Evolutionary conservation across 2,888 invertebrate species (phyloP).

Genomic region (Electrophaes corylata): DNA sequence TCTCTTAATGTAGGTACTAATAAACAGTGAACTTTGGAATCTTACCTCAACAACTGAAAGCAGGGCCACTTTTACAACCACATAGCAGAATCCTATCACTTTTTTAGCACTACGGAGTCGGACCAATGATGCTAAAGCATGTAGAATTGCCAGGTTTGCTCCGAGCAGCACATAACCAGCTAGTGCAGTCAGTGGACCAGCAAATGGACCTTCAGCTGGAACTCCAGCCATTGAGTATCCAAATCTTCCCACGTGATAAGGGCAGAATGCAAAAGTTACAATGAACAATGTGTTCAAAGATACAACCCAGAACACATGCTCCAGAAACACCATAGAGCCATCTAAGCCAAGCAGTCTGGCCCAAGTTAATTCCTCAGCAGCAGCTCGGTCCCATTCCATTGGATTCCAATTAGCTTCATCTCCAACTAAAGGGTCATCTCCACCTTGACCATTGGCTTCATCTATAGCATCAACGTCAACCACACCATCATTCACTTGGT

Average conservation of each 20-base stretch:
- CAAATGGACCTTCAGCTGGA: conserved; percentile 90
- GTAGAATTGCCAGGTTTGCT: conserved; percentile 90
- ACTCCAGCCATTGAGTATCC: conserved; percentile 87
- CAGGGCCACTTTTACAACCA: conserved; percentile 95
- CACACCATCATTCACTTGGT: conserved; percentile 65
- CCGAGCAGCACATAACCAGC: conserved; percentile 97
- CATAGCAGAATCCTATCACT: conserved; percentile 96
- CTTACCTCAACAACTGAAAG: conserved; percentile 95
- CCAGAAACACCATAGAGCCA: conserved; percentile 97
- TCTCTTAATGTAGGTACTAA: not conserved
- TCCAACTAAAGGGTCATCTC: conserved; percentile 84
- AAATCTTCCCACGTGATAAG: conserved; percentile 96
- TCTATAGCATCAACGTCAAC: conserved; percentile 66
- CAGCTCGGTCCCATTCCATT: conserved; percentile 99
- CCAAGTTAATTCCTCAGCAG: conserved; percentile 99
- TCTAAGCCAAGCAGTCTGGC: conserved; percentile 97
- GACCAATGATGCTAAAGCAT: conserved; percentile 92
- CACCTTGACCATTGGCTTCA: conserved; percentile 67
- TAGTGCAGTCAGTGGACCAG: conserved; percentile 95
- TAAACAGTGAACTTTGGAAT: not conserved
- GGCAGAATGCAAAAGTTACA: conserved; percentile 97
- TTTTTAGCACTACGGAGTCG: conserved; percentile 92
- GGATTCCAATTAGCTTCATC: conserved; percentile 98
- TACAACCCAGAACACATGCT: conserved; percentile 99
- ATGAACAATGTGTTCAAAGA: conserved; percentile 98